phyloP scores from a whole-genome alignment of 2,797 vertebrate species.

The Anomalospiza imberbis region DNA sequence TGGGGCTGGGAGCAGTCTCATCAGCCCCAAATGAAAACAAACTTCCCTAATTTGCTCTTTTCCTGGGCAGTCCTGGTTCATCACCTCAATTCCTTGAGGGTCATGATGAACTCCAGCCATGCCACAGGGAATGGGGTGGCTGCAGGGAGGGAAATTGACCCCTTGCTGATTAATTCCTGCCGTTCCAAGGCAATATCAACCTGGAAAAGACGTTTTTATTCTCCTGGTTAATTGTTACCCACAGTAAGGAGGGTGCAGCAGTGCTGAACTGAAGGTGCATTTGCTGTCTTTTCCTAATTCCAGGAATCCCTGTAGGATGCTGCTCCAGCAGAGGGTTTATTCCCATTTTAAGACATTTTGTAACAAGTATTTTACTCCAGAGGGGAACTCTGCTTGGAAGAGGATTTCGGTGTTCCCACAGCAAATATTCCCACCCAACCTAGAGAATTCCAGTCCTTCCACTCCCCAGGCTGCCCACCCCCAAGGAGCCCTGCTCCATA shows the following conservation, averaged over 20 bases:
- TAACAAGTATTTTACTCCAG: fast-evolving
- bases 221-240: background rate
- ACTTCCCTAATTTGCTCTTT: background rate
- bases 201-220: background rate
- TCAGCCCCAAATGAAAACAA: background rate
- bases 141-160: background rate
- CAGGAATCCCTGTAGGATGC: background rate
- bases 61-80: background rate
- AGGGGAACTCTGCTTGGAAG: background rate
- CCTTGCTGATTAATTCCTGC: background rate
- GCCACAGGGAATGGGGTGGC: fast-evolving
- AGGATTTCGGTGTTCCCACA: background rate
- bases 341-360: background rate
- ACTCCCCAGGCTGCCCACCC: background rate
- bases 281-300: no score
- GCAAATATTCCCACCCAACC: background rate
- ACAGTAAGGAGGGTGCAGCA: background rate
- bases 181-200: background rate
- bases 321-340: background rate
- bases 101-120: background rate
- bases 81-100: background rate
- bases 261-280: background rate
- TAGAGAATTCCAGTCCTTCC: background rate
- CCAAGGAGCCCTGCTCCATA: background rate
- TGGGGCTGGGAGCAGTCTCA: background rate